Percentiles rank a stretch among this genome's conserved stretches.
These are phyloP conservation scores for Catharus bicknelli DNA, from an alignment of 2,113 vertebrate genomes.

Conservation along the genomic window DNA sequence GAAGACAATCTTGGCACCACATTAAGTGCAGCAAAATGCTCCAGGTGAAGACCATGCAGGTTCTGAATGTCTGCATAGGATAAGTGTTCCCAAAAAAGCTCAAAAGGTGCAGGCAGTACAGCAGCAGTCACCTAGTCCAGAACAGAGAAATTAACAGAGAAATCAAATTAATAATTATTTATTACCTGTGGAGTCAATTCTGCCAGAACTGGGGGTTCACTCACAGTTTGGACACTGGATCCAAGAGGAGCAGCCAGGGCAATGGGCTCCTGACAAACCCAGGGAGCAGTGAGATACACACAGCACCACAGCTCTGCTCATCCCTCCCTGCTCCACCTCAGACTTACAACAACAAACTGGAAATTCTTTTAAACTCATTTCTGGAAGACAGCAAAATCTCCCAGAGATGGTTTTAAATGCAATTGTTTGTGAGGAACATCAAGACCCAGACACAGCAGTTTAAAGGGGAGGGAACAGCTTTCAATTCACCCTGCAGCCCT, in stretches of 20 bases:
- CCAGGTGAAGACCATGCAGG: not conserved
- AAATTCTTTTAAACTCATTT: constrained; percentile 4
- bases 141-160: not conserved
- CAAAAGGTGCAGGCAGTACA: not conserved
- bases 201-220: not conserved
- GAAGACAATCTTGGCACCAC: not conserved
- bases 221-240: not conserved
- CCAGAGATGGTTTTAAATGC: not conserved
- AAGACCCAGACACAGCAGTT: not conserved
- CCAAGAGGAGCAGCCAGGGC: not conserved
- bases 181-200: not conserved
- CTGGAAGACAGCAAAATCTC: not conserved
- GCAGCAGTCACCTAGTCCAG: not conserved
- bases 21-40: not conserved
- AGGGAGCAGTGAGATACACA: not conserved
- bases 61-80: not conserved
- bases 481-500: not conserved
- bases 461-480: not conserved
- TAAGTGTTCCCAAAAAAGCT: not conserved
- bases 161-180: not conserved
- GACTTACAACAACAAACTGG: not conserved
- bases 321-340: not conserved
- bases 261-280: not conserved
- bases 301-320: not conserved
- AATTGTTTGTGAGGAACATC: constrained; percentile 33